Evolutionary conservation across 2,888 invertebrate genomes (phyloP).

Genomic region (Erebia ligea): DNA sequence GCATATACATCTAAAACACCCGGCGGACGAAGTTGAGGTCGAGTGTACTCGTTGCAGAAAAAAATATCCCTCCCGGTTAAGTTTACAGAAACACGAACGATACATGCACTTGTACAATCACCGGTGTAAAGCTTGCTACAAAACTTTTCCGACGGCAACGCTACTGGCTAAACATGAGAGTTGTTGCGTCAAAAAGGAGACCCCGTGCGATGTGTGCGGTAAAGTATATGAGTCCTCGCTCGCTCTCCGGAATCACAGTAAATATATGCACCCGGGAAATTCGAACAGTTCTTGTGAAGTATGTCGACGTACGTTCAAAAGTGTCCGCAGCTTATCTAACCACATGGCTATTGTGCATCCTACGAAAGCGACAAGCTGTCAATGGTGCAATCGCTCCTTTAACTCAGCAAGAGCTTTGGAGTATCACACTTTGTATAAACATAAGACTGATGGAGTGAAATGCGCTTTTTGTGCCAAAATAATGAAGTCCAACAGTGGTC

Average conservation of each 20-base stretch:
- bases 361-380: slow-evolving; percentile 52
- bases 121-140: slow-evolving; percentile 62
- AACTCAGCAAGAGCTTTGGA: slow-evolving; percentile 53
- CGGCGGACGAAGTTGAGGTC: slow-evolving; percentile 49
- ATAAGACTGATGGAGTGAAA: slow-evolving; percentile 48
- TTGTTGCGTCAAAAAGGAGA: slow-evolving; percentile 51
- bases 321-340: slow-evolving; percentile 53
- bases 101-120: slow-evolving; percentile 62
- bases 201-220: slow-evolving; percentile 55
- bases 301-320: slow-evolving; percentile 59
- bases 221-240: slow-evolving; percentile 57
- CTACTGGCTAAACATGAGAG: slow-evolving; percentile 50
- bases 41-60: slow-evolving; percentile 60
- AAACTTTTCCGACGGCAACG: slow-evolving; percentile 51
- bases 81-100: slow-evolving; percentile 62
- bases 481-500: slow-evolving; percentile 48
- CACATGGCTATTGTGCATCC: slow-evolving; percentile 58
- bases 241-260: slow-evolving; percentile 60
- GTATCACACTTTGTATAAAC: slow-evolving; percentile 59
- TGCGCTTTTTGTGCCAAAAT: slow-evolving; percentile 57
- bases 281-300: slow-evolving; percentile 53
- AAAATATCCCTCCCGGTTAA: slow-evolving; percentile 61
- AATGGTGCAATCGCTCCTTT: slow-evolving; percentile 52
- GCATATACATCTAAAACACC: slow-evolving; percentile 63
- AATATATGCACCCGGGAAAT: slow-evolving; percentile 61